phyloP scores from a whole-genome alignment of 2,797 vertebrate genomes.

The Gallinago solitaria region DNA sequence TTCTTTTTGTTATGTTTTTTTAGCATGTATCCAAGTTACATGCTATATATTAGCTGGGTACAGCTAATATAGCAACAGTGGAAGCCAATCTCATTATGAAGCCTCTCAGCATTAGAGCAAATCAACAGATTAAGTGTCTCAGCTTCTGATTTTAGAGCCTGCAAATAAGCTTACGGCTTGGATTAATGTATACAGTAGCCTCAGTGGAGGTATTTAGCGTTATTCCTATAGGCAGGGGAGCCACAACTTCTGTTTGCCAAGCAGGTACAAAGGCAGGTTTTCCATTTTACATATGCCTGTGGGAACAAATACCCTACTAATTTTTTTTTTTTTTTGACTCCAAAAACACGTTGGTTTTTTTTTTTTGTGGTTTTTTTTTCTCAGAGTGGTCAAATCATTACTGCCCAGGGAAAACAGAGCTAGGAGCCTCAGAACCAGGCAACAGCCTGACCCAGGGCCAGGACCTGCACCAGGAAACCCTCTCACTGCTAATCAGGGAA shows the following conservation, averaged over 20 bases:
- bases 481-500: neutral
- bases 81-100: neutral
- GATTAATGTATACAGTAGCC: neutral
- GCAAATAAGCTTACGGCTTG: slow-evolving; percentile 3
- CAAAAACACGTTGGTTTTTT: neutral
- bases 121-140: slow-evolving; percentile 33
- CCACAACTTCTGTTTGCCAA: neutral
- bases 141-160: slow-evolving; percentile 53
- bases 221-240: neutral
- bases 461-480: neutral
- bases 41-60: rapidly evolving
- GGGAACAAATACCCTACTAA: neutral
- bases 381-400: rapidly evolving
- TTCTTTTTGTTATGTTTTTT: neutral
- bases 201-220: neutral
- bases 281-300: rapidly evolving
- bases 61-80: neutral
- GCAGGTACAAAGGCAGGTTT: neutral
- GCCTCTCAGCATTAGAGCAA: neutral
- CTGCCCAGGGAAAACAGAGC: neutral
- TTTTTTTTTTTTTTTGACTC: neutral
- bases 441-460: neutral
- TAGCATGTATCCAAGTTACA: rapidly evolving
- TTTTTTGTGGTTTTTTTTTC: neutral
- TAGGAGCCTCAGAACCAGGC: rapidly evolving